Conservation (phyloP, 2,888 invertebrate genomes). For the Cosmorhoe ocellata region DNA sequence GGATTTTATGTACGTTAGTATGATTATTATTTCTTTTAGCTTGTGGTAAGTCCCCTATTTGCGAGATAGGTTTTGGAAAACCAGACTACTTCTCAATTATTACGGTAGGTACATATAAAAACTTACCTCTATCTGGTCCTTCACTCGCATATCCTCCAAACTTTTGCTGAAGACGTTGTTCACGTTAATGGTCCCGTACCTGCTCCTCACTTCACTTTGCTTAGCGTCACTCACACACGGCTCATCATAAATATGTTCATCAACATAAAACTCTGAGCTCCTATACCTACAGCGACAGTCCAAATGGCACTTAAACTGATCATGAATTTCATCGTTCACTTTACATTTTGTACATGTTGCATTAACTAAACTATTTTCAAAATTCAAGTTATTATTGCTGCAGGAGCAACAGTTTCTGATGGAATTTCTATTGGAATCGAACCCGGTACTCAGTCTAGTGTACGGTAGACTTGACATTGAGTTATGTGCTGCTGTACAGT, state of each 20-base stretch:
- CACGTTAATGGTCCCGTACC: constrained; percentile 60
- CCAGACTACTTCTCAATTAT: too few relatives aligned
- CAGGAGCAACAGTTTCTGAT: constrained; percentile 47
- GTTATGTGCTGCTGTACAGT: constrained; percentile 61
- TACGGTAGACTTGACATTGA: constrained; percentile 71
- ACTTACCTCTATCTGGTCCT: constrained; percentile 47
- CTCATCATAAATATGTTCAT: constrained; percentile 85
- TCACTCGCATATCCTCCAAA: constrained; percentile 55
- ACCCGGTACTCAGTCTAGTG: constrained; percentile 53
- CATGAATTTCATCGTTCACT: constrained; percentile 49
- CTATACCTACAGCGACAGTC: constrained; percentile 56
- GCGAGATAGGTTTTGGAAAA: too few relatives aligned
- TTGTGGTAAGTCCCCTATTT: too few relatives aligned
- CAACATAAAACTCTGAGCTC: constrained; percentile 61
- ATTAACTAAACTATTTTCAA: constrained; percentile 34
- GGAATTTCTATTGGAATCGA: constrained; percentile 40
- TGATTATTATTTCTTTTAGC: too few relatives aligned
- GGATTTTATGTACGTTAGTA: too few relatives aligned
- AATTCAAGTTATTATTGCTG: constrained; percentile 47
- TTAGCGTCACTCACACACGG: constrained; percentile 62
- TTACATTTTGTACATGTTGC: constrained; percentile 57
- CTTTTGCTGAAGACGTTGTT: constrained; percentile 50
- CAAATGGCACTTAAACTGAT: constrained; percentile 69
- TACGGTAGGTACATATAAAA: too few relatives aligned
- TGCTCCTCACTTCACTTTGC: constrained; percentile 33